Conservation (phyloP, 2,888 invertebrate species). For the Ennomos fuscantarius region DNA sequence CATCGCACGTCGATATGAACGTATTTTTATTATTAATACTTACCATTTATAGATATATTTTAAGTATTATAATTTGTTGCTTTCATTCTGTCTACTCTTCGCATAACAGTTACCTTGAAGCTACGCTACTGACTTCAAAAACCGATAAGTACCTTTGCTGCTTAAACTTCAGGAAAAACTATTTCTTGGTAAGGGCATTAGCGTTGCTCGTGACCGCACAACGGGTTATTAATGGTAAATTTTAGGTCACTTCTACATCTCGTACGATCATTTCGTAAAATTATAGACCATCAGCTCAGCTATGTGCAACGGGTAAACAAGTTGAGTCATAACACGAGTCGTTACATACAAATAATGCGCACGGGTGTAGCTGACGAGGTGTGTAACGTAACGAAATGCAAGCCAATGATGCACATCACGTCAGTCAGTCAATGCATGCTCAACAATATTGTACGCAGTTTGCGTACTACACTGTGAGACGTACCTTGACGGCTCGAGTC, state of each 20-base stretch:
- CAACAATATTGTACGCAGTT: constrained; percentile 26
- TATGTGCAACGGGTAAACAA: constrained; percentile 56
- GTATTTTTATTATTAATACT: no score
- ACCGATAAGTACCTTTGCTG: background rate
- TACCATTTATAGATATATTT: no score
- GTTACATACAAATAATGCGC: constrained; percentile 22
- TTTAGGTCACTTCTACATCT: constrained; percentile 45
- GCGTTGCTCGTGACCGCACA: background rate
- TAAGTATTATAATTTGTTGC: no score
- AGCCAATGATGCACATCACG: constrained; percentile 54
- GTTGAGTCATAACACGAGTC: constrained; percentile 57
- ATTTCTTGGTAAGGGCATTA: constrained; percentile 42
- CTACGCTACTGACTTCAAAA: background rate
- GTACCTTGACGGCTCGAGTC: constrained; percentile 3
- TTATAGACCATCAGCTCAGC: constrained; percentile 59
- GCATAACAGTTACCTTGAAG: background rate
- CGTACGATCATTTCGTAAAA: constrained; percentile 69
- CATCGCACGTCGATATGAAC: no score
- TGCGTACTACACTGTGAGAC: constrained; percentile 12
- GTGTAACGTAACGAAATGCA: constrained; percentile 42
- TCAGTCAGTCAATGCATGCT: constrained; percentile 45
- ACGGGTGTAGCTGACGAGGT: constrained; percentile 37
- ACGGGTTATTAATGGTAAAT: constrained; percentile 13
- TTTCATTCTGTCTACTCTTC: background rate
- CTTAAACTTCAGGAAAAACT: background rate